Base-by-base conservation (phyloP, 2,888 invertebrate species). In the Polylopha cassiicola region DNA sequence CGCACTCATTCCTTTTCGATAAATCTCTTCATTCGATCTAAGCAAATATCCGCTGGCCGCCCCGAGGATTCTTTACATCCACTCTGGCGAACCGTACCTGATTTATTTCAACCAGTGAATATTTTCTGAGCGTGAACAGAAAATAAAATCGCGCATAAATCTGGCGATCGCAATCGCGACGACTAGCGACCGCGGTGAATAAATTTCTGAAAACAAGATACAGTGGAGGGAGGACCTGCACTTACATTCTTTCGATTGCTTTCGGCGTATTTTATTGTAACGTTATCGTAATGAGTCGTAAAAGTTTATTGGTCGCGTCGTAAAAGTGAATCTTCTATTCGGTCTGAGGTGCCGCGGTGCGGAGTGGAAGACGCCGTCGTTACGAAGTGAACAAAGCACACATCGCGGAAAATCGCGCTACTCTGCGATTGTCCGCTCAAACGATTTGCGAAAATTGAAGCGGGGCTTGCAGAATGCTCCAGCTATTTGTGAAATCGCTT, bases 231-330 rank as follows among this genome's bases (percentile, higher is more conserved):
- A 54, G 58, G 58, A 44, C 39, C 48, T 46, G 55, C 50, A 58
- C 58, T 64, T 61, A 60, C 60, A 65, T 65, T 65, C 63, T 58
- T 70, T 65, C 62, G 65, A 71, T 73, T 70, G 65, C 62, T 60
- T 55, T 61, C 52, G 46, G 51, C 58, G 62, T 70, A 70, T 73
- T 78, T 75, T 67, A 73, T 65, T 71, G 63, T 66, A 70, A 61
- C 65, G 65, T 68, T 73, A 74, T 73, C 71, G 71, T 78, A 77
- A 78, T 77, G 70, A 73, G 60, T 65, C 58, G 58, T 80, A 73
- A 79, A 78, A 68, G 51, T 75, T 78, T 78, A 81, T 71, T 63
- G 60, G 51, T 58, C 34, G 47, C 39, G 50, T 75, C 72, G 65
- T 78, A 75, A 77, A 76, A 65, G 58, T 50, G 55, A 65, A 68